Percentiles rank a stretch among this genome's conserved stretches.
phyloP scores from a whole-genome alignment of 2,888 invertebrate genomes.

The Spilarctia lutea region DNA sequence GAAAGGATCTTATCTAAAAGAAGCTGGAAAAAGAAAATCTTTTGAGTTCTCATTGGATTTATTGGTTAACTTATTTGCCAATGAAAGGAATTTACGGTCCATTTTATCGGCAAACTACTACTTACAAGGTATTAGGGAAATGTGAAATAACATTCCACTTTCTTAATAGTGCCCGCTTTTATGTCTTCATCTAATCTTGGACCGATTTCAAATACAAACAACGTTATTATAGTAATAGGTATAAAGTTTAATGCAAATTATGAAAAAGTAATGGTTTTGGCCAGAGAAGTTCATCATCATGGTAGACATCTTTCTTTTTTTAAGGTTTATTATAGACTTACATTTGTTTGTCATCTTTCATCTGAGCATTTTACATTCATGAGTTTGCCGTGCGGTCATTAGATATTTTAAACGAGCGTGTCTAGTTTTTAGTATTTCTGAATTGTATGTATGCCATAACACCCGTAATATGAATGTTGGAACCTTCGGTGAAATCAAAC shows the following conservation, averaged over 20 bases:
- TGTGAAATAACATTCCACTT: constrained; percentile 6
- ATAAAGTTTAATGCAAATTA: not conserved
- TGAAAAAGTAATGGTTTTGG: not conserved
- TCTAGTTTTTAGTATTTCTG: not conserved
- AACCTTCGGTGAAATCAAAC: not conserved
- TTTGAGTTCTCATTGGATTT: constrained; percentile 19
- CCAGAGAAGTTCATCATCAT: not conserved
- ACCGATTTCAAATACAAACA: not conserved
- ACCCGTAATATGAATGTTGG: not conserved
- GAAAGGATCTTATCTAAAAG: not conserved
- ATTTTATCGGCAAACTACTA: constrained; percentile 17
- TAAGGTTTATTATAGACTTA: not conserved
- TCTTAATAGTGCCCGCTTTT: not conserved
- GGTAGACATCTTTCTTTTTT: not conserved
- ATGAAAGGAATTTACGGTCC: constrained; percentile 16
- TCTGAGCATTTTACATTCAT: not conserved
- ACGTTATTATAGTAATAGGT: not conserved
- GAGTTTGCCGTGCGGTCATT: not conserved
- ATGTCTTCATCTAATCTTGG: not conserved
- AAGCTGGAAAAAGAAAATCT: constrained; percentile 7
- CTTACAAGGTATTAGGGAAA: constrained; percentile 13
- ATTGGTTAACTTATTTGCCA: constrained; percentile 21
- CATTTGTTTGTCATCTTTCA: not conserved
- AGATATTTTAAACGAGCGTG: not conserved
- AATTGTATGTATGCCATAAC: not conserved